phyloP scores from a whole-genome alignment of 1,140 invertebrate genomes.

The Drosophila takahashii region DNA sequence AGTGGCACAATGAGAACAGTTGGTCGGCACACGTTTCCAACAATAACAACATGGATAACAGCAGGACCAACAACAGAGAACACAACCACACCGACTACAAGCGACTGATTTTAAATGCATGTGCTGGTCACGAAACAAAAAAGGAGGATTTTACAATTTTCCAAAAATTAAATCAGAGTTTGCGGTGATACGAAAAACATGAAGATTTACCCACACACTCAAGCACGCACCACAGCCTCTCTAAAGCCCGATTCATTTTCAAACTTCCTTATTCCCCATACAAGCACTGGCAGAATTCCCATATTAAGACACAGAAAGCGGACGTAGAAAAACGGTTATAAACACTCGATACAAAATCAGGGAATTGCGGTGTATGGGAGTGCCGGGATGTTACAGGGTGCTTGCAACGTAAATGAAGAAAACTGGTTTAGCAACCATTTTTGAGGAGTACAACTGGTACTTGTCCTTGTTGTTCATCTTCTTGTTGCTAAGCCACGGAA shows the following conservation, averaged over 20 bases:
- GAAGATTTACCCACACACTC: slow-evolving; percentile 39
- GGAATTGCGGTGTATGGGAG: slow-evolving; percentile 6
- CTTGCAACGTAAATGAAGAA: slow-evolving; percentile 63
- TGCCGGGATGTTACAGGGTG: neutral
- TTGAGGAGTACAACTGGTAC: slow-evolving; percentile 47
- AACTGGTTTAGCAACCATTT: slow-evolving; percentile 78
- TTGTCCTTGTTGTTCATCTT: slow-evolving; percentile 44
- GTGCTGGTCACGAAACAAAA: slow-evolving; percentile 49
- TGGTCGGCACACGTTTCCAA: slow-evolving; percentile 9
- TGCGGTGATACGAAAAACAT: slow-evolving; percentile 61
- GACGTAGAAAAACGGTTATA: slow-evolving; percentile 63
- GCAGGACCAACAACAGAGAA: slow-evolving; percentile 42
- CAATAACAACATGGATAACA: slow-evolving; percentile 31
- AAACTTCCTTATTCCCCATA: neutral
- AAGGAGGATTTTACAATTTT: slow-evolving; percentile 61
- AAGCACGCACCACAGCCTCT: slow-evolving; percentile 1
- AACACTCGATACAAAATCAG: slow-evolving; percentile 77
- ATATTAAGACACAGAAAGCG: slow-evolving; percentile 31
- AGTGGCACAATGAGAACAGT: slow-evolving; percentile 55
- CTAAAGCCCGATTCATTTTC: too few species aligned
- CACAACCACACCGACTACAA: slow-evolving; percentile 73
- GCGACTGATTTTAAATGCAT: slow-evolving; percentile 77
- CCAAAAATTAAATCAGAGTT: slow-evolving; percentile 75
- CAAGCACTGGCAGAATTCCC: slow-evolving; percentile 7
- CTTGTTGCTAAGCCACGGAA: slow-evolving; percentile 28